Percentiles rank a stretch among this genome's conserved stretches.
phyloP scores from a whole-genome alignment of 2,888 invertebrate species.

The Noctua comes region DNA sequence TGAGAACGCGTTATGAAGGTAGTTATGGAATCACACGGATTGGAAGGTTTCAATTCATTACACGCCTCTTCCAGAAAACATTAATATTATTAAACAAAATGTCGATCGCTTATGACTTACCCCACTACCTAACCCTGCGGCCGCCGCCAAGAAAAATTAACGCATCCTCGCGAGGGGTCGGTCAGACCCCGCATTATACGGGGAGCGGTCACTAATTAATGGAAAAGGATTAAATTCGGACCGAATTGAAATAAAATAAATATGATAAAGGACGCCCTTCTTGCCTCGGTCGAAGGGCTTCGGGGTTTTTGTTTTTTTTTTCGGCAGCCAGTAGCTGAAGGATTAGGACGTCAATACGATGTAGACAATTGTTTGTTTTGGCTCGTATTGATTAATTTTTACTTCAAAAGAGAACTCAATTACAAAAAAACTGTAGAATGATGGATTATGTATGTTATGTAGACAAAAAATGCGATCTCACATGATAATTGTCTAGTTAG shows the following conservation, averaged over 20 bases:
- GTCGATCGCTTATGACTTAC: conserved; percentile 62
- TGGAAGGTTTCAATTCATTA: neutral
- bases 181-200: conserved; percentile 81
- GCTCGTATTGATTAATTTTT: conserved; percentile 58
- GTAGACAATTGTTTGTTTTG: conserved; percentile 71
- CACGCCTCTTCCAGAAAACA: neutral
- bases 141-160: conserved; percentile 86
- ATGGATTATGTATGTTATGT: conserved; percentile 4
- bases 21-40: neutral
- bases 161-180: conserved; percentile 80
- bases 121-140: conserved; percentile 75
- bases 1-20: neutral
- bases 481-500: conserved; percentile 11
- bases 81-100: conserved; percentile 24
- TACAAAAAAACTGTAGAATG: conserved; percentile 11
- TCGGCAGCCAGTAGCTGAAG: conserved; percentile 55
- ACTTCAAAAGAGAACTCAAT: neutral
- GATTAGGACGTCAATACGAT: conserved; percentile 79
- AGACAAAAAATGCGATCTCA: conserved; percentile 9
- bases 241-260: conserved; percentile 90
- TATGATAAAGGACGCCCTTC: conserved; percentile 87
- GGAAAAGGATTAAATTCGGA: conserved; percentile 90
- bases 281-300: conserved; percentile 74
- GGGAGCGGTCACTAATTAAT: conserved; percentile 89
- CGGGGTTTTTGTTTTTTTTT: conserved; percentile 61